Base-by-base conservation (phyloP, 2,113 vertebrate species). In the Seriola dumerili region DNA sequence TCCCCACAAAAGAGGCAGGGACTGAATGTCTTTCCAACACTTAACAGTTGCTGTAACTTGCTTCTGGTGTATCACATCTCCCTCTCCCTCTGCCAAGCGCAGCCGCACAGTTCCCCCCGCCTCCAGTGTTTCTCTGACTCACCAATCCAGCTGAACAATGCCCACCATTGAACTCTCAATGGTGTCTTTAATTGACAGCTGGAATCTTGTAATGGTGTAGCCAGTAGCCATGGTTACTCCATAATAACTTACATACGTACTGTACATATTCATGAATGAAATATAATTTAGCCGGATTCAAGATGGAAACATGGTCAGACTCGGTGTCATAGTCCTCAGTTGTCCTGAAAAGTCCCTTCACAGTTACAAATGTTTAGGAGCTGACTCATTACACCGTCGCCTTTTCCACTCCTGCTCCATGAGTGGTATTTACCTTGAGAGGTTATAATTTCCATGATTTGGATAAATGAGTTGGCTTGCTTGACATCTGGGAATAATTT, bases 81-180 rank as follows among this genome's bases (percentile, higher is more conserved):
- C 91, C 87, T 76, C 70, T 70, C 3, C 29, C 66, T 4, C 63
- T 90, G 93, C 92, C 93, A 93, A 88, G 55, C 73, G 16, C 70
- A 82, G 86, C 90, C 86, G 42, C 91, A 89, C 64, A 83, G 55
- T 36, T 36, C 42, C 75, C 67, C 58, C 40, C 55, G n/a, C 87
- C 82, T 63, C 74, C 38, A 38, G 62, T 65, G 76, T 79, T 81
- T 69, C 72, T 85, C 81, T 93, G 92, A 94, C 88, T 93, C 94
- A 93, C 90, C 84, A 72, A 76, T 87, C 77, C 4, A 0, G 55
- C 81, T 46, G 89, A 95, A 95, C 94, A 95, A 95, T 94, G 91
- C 80, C 89, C 68, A 79, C 92, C 89, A 94, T 95, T 95, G 88
- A 95, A 92, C 67, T 74, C 87, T 85, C 62, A 85, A 88, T 73